Evolutionary conservation across 1,140 invertebrate species (phyloP), one percentile per base, ranked within the genome.

Genomic region (Listronotus bonariensis): DNA sequence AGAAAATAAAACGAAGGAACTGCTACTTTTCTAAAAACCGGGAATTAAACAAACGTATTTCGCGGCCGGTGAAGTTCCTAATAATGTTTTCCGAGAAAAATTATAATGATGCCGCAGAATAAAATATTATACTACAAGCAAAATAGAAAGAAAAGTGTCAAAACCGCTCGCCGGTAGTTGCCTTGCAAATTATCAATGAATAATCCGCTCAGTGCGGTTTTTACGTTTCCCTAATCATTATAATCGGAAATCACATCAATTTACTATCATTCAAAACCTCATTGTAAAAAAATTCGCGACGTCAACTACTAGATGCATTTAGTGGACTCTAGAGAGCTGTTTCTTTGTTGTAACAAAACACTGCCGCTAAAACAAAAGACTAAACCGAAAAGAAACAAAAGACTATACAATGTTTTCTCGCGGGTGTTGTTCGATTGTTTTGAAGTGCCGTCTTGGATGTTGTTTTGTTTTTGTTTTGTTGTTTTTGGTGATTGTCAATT

Each of bases 391-490:
- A 36, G 34, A 36, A 31, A 56, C 40, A 56, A 56, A 31, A 18
- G 54, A 56, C 18, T 12, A 26, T 34, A 48, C 45, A 48, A 58
- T 46, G 56, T 58, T 48, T 20, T 41, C 14, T 6, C 34, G 51
- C 51, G 51, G 42, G 56, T 48, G 43, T 48, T 48, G 43, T 58
- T 46, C 56, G 14, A 9, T 48, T 46, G 56, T 58, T 46, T 17
- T 26, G 14, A 36, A 26, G 56, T 46, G 56, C 18, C 34, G 56
- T 48, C 9, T 56, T 10, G 11, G 45, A 31, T 18, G 56, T 32
- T 58, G 55, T 46, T 57, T 57, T 57, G 55, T 48, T 58, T 20
- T 58, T 58, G 42, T 48, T 43, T 31, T 53, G n/a, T 17, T 38
- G 51, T 56, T 56, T 15, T 43, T 56, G n/a, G 15, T 56, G n/a